A percentile compares a stretch with the other conserved stretches of the same genome.
phyloP scores from a whole-genome alignment of 2,888 invertebrate species.

The Siphonodentalium dalli region DNA sequence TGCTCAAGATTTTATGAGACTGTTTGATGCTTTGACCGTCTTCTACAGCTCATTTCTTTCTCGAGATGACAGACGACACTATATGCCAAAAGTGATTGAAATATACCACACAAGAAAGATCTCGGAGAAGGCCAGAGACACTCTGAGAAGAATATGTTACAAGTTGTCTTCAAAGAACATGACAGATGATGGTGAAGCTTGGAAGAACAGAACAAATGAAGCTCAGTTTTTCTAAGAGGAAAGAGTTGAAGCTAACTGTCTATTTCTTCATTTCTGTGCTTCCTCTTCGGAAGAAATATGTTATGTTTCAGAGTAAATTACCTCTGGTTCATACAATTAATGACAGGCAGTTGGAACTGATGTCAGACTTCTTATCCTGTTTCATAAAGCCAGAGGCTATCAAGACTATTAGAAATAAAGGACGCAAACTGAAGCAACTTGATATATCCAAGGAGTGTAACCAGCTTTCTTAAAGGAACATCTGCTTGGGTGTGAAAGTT shows the following conservation, averaged over 20 bases:
- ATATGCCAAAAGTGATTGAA: constrained; percentile 10
- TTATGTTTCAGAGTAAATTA: constrained; percentile 19
- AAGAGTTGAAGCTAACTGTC: constrained; percentile 1
- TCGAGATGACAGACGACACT: neutral
- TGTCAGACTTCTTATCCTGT: constrained; percentile 7
- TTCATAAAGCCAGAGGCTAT: constrained; percentile 24
- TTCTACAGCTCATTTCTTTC: constrained; percentile 28
- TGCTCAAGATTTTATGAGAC: constrained; percentile 17
- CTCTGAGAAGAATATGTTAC: no score
- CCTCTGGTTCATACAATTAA: constrained; percentile 19
- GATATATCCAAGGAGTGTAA: no score
- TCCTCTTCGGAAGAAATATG: constrained; percentile 6
- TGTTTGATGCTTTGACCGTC: constrained; percentile 29
- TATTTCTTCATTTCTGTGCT: constrained; percentile 12
- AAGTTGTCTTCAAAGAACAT: constrained; percentile 10
- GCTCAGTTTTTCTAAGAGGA: constrained; percentile 9
- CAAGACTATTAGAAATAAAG: no score
- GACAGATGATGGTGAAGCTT: constrained; percentile 17
- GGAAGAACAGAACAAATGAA: constrained; percentile 16
- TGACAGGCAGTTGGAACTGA: constrained; percentile 19
- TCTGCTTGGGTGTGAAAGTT: no score
- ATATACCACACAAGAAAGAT: constrained; percentile 17
- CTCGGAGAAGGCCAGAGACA: no score
- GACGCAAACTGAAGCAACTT: no score
- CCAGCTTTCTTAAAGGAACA: no score